Evolutionary conservation across 2,113 vertebrate genomes (phyloP).

Genomic region (Cavia aperea): DNA sequence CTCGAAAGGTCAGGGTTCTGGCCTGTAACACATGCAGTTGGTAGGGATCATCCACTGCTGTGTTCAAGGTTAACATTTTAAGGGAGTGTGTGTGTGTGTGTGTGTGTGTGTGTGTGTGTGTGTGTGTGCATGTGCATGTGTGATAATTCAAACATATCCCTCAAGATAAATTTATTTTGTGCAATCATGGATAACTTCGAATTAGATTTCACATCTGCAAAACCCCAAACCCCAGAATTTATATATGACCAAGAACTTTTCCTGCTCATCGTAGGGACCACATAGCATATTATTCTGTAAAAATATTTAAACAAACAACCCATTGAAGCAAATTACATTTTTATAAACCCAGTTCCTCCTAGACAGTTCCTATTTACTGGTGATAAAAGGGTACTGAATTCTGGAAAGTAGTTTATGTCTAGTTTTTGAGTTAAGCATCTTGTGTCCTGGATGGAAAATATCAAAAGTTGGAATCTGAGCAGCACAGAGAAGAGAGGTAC

Average conservation of each 20-base stretch:
- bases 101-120: not conserved
- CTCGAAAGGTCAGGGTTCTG: not conserved
- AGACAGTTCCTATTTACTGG: not conserved
- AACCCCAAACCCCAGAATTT: not conserved
- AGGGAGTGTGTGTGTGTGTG: not conserved
- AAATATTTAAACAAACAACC: not conserved
- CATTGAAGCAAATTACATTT: not conserved
- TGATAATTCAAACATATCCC: not conserved
- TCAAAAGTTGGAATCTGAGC: not conserved
- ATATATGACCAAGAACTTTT: not conserved
- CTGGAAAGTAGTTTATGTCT: not conserved
- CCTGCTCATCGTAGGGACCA: not conserved
- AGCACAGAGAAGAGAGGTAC: not conserved
- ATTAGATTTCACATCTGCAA: not conserved
- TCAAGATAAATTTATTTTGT: not conserved
- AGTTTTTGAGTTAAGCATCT: not conserved
- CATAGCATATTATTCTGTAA: not conserved
- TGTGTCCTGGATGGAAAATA: not conserved
- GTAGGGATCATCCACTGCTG: not conserved
- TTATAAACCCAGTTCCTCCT: not conserved
- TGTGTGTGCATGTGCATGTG: not conserved
- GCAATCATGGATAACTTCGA: constrained; percentile 5
- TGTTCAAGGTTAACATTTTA: constrained; percentile 5
- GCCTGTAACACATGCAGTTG: not conserved
- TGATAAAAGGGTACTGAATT: not conserved